Evolutionary conservation across 2,797 vertebrate genomes (phyloP).

Genomic region (Hemitrygon akajei): DNA sequence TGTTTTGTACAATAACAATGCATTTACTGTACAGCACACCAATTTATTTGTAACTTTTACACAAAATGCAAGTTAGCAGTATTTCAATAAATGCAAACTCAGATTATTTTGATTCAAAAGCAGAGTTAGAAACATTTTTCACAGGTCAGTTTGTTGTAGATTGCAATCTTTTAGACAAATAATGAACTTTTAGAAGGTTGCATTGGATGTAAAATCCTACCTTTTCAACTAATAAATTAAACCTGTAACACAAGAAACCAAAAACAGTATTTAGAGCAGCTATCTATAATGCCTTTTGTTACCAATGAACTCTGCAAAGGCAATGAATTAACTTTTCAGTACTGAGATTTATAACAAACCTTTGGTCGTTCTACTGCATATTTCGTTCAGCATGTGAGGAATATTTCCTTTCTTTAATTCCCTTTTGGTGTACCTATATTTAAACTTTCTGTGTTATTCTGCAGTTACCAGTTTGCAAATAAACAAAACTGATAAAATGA

Average conservation of each 20-base stretch:
- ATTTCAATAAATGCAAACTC: slow-evolving; percentile 6
- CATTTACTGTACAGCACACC: neutral
- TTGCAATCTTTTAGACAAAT: slow-evolving; percentile 14
- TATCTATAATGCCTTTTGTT: slow-evolving; percentile 24
- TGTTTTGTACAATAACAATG: neutral
- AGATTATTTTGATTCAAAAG: neutral
- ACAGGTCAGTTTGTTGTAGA: neutral
- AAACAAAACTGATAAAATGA: neutral
- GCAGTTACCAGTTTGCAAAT: slow-evolving; percentile 25
- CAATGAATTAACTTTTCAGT: slow-evolving; percentile 19
- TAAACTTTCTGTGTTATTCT: slow-evolving; percentile 17
- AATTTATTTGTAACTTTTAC: slow-evolving; percentile 25
- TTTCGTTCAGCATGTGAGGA: slow-evolving; percentile 21
- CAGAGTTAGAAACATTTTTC: neutral
- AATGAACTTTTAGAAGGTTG: slow-evolving; percentile 6
- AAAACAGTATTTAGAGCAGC: neutral
- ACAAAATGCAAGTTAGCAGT: neutral
- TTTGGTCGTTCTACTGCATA: neutral
- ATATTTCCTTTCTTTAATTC: slow-evolving; percentile 3
- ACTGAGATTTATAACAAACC: slow-evolving; percentile 22
- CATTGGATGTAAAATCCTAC: neutral
- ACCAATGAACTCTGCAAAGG: neutral
- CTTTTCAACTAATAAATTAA: neutral
- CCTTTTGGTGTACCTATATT: neutral
- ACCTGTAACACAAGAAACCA: neutral